Conservation (phyloP, 2,113 vertebrate genomes). For the Chloroceryle aenea region DNA sequence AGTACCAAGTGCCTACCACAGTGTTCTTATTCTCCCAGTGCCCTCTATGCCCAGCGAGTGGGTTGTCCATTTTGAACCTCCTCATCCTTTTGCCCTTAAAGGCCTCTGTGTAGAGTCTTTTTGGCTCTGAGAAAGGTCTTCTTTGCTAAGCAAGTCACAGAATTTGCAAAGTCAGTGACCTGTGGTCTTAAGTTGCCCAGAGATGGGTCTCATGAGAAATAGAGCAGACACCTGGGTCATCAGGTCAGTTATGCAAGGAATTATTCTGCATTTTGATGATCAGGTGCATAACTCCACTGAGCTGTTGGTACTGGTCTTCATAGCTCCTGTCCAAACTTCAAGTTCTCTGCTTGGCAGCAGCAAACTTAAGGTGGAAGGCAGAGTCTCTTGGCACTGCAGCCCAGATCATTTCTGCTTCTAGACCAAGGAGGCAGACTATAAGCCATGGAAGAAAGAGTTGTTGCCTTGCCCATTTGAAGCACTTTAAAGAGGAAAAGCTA, state of each 20-base stretch:
- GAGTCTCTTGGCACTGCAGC: not conserved
- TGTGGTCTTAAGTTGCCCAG: not conserved
- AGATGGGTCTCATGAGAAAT: not conserved
- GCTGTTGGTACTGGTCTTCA: rapidly evolving
- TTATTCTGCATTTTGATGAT: not conserved
- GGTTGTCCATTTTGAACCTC: not conserved
- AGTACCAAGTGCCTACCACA: rapidly evolving
- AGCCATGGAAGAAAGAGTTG: not conserved
- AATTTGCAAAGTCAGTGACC: not conserved
- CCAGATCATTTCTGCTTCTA: not conserved
- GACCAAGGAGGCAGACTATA: not conserved
- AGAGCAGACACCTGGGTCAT: not conserved
- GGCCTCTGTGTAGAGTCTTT: not conserved
- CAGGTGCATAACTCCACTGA: not conserved
- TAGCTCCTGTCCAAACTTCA: not conserved
- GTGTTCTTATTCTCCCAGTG: not conserved
- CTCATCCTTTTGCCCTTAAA: not conserved
- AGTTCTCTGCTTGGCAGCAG: not conserved
- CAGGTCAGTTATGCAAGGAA: not conserved
- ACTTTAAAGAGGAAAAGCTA: not conserved
- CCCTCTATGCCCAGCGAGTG: not conserved
- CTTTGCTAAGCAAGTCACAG: not conserved
- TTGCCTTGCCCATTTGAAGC: not conserved
- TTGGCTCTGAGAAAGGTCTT: not conserved
- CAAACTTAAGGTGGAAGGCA: not conserved